Conservation (phyloP, 2,888 invertebrate genomes). For the Rapana venosa region DNA sequence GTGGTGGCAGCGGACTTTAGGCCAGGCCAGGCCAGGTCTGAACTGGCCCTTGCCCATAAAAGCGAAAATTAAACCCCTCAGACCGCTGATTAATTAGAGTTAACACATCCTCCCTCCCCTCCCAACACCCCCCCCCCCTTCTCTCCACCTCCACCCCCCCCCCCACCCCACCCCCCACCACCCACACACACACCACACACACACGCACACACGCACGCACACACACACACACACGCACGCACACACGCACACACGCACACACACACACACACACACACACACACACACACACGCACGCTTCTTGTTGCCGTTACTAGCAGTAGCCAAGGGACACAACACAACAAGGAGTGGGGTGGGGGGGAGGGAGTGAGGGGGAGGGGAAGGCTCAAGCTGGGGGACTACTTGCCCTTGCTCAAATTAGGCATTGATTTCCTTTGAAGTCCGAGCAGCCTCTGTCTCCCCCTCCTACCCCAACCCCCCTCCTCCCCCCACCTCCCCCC, state of each 20-base stretch:
- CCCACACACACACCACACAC: no score
- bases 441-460: conserved; percentile 21
- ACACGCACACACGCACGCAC: no score
- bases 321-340: not conserved
- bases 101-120: conserved; percentile 29
- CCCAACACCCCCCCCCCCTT: not conserved
- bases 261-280: no score
- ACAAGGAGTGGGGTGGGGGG: not conserved
- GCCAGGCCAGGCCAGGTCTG: not conserved
- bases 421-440: conserved; percentile 33
- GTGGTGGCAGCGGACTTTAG: not conserved
- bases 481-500: not conserved
- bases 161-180: no score
- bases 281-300: no score
- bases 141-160: no score
- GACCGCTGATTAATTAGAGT: conserved; percentile 41
- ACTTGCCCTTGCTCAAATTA: conserved; percentile 26
- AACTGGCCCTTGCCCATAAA: conserved; percentile 19
- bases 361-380: not conserved
- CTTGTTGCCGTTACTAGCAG: no score
- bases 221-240: no score
- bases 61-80: conserved; percentile 39
- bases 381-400: not conserved
- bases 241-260: no score
- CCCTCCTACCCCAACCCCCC: not conserved